phyloP scores from a whole-genome alignment of 2,888 invertebrate species.

The Catocala sponsa region DNA sequence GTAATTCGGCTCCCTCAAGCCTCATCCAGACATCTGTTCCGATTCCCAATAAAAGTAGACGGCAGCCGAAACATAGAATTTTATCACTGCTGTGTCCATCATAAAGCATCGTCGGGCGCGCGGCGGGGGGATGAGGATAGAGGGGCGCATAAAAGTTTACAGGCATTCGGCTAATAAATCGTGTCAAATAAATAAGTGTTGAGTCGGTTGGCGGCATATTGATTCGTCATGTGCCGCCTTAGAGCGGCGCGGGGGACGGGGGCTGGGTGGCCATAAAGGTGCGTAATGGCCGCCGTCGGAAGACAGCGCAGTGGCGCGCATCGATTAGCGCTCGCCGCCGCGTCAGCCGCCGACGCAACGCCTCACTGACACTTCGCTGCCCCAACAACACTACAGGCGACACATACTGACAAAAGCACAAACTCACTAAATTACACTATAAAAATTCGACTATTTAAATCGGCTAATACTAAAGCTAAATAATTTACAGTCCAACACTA shows the following conservation, averaged over 20 bases:
- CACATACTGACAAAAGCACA: constrained; percentile 13
- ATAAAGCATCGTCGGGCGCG: constrained; percentile 74
- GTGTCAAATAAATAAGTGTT: constrained; percentile 88
- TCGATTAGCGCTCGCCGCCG: constrained; percentile 90
- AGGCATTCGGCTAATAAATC: constrained; percentile 88
- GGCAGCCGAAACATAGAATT: constrained; percentile 79
- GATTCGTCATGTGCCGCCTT: constrained; percentile 88
- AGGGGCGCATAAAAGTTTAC: constrained; percentile 85
- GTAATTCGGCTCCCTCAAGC: constrained; percentile 54
- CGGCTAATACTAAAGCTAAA: constrained; percentile 27
- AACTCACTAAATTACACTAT: constrained; percentile 3
- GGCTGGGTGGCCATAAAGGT: constrained; percentile 90
- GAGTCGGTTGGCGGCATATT: constrained; percentile 88
- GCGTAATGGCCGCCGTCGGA: constrained; percentile 92
- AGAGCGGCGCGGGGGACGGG: constrained; percentile 72
- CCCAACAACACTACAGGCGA: constrained; percentile 39
- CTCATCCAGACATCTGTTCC: constrained; percentile 75
- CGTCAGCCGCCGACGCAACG: constrained; percentile 84
- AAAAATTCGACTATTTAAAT: constrained; percentile 32
- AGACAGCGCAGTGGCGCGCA: constrained; percentile 91
- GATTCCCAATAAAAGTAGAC: constrained; percentile 78
- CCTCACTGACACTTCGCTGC: constrained; percentile 51
- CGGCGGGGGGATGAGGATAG: constrained; percentile 64
- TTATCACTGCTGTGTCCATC: constrained; percentile 83
- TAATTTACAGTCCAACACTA: constrained; percentile 29